These are phyloP conservation scores for Anableps anableps DNA, from an alignment of 2,797 vertebrate genomes.

Conservation along the genomic window DNA sequence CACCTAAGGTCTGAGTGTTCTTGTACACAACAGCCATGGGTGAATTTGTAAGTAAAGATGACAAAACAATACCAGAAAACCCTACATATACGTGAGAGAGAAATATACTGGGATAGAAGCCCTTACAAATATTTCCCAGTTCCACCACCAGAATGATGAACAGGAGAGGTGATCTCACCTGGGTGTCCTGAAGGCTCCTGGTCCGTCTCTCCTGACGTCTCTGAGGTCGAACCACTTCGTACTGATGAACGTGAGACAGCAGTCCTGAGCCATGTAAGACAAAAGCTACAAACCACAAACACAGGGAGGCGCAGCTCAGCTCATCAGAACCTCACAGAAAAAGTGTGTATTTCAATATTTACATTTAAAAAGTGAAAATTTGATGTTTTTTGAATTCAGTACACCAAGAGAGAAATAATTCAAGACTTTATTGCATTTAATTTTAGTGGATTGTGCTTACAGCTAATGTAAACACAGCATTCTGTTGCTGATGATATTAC, in stretches of 20 bases:
- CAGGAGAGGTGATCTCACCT: constrained; percentile 55
- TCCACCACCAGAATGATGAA: neutral
- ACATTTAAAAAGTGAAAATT: neutral
- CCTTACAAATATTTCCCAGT: neutral
- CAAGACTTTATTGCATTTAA: neutral
- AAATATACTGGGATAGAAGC: neutral
- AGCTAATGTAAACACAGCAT: neutral
- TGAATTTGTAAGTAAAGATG: neutral
- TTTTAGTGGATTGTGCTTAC: neutral
- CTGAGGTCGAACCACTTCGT: constrained; percentile 79
- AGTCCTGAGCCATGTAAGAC: constrained; percentile 30
- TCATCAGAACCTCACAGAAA: neutral
- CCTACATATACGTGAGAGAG: neutral
- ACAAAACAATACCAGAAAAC: neutral
- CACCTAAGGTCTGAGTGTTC: neutral
- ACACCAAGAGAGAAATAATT: neutral
- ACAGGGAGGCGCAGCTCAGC: neutral
- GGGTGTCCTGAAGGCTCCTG: constrained; percentile 60
- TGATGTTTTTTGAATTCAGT: neutral
- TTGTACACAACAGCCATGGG: neutral
- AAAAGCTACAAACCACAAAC: constrained; percentile 47
- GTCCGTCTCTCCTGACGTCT: constrained; percentile 60
- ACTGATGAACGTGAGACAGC: constrained; percentile 70
- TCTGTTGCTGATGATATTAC: neutral
- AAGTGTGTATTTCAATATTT: neutral